Base-by-base conservation (phyloP, 2,113 vertebrate species). In the Ptilonorhynchus violaceus region DNA sequence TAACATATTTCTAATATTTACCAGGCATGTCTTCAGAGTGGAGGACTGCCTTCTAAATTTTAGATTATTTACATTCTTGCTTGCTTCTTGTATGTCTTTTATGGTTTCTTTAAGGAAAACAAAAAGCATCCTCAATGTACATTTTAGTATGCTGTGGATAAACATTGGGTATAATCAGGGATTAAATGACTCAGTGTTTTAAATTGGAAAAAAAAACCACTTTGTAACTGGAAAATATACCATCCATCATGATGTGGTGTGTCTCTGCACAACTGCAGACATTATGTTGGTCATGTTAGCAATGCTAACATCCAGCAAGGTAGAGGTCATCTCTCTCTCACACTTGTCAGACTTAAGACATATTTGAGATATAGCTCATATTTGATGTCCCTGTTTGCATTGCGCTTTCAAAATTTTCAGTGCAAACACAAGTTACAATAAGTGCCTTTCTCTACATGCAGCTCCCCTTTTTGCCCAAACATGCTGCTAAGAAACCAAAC, bases 391-490 rank as follows among this genome's bases (percentile, higher is more conserved):
- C n/a, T 90, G 50, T 97, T 97, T 97, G 92, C 92, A 94, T 7
- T 94, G 76, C 2, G 39, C 73, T 95, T 92, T 97, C 94, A 88
- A 96, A 95, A 89, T 89, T 95, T 96, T 92, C 85, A 96, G 85
- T 81, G 82, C 89, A 98, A 98, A 97, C 84, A 97, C 12, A 49
- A 92, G 79, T 80, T 97, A 85, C 94, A 96, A 88, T 95, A 94
- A 84, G 13, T 2, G 6, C 35, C 85, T 84, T 78, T 95, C 85
- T 97, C 62, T 81, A 42, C 53, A 49, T 0, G 2, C 80, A 93
- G n/a, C 59, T 95, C 77, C 92, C 59, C 73, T 94, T 92, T 75
- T 44, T 56, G 87, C 85, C 47, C 6, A 0, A 69, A 85, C 13
- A 10, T 18, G 92, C 88, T 95, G n/a, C 85, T 97, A 72, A 93